Base-by-base conservation (phyloP, 2,888 invertebrate genomes). In the Chymomyza amoena region DNA sequence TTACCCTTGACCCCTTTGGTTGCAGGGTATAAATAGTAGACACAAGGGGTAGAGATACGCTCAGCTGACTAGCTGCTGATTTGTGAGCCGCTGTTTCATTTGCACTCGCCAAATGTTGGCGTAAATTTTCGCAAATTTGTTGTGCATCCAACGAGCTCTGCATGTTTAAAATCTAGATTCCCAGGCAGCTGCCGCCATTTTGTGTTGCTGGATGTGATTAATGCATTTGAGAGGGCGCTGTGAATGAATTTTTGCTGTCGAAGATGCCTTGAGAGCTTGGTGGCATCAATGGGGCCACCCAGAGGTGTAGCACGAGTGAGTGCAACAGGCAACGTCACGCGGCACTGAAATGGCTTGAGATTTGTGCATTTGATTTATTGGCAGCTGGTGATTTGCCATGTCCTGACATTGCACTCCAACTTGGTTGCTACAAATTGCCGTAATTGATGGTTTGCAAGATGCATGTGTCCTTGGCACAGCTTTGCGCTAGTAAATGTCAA, bases 91-190 rank as follows among this genome's bases (percentile, higher is more conserved):
- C 57, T 57, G 68, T 25, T 16, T 28, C 28, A 28, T 18, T 36
- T 28, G 51, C 32, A 51, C 52, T 51, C 65, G 88, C 45, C 87
- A 76, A 45, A 83, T 86, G 88, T 71, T 84, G 75, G 87, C 84
- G 87, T 73, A 75, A 84, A 84, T 81, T 86, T 84, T 57, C 25
- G 57, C 18, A 57, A 57, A 57, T 57, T 57, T 57, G 54, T 54
- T 54, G 54, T 54, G 9, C 52, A 6, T 7, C 52, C 7, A 54
- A 54, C 52, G 52, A 54, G 52, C 16, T 54, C 18, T 25, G 57
- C 57, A 20, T 57, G 25, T 15, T 25, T 25, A 57, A 57, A 54
- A 54, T 57, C 15, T 6, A 9, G 15, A 57, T 20, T 15, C 5
- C 32, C 7, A 57, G 20, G 57, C 57, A 57, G 57, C 57, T 57